Evolutionary conservation across 2,797 vertebrate species (phyloP).

Genomic region (Arrhamphus sclerolepis): DNA sequence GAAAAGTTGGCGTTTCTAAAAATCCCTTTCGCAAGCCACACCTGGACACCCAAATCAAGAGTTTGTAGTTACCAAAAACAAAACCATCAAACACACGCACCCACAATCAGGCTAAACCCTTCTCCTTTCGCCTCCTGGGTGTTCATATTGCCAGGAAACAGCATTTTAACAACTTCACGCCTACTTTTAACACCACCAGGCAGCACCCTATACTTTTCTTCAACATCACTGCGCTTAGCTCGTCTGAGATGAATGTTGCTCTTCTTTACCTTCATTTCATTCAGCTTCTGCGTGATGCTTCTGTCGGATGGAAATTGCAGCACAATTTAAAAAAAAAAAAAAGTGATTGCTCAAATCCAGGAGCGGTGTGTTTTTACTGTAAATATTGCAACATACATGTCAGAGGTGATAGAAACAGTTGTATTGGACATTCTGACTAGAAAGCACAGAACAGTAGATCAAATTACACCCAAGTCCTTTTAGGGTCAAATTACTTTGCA

Average conservation of each 20-base stretch:
- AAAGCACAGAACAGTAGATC: too few species aligned
- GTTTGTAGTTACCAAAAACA: slow-evolving; percentile 71
- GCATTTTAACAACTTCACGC: slow-evolving; percentile 51
- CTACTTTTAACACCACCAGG: slow-evolving; percentile 51
- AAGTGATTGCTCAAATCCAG: slow-evolving; percentile 9
- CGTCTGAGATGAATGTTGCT: slow-evolving; percentile 30
- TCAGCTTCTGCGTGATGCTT: slow-evolving; percentile 6
- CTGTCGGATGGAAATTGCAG: slow-evolving; percentile 11
- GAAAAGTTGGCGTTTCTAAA: slow-evolving; percentile 51
- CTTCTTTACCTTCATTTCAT: slow-evolving; percentile 28
- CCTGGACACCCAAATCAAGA: slow-evolving; percentile 63
- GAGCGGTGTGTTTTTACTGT: slow-evolving; percentile 8
- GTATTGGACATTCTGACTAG: too few species aligned
- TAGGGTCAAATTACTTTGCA: background rate
- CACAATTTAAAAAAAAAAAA: too few species aligned
- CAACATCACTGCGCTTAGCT: slow-evolving; percentile 20
- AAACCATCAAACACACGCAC: slow-evolving; percentile 17
- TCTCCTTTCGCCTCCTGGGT: slow-evolving; percentile 35
- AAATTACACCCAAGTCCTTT: background rate
- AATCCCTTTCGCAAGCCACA: slow-evolving; percentile 49
- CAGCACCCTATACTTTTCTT: slow-evolving; percentile 10
- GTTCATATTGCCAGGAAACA: slow-evolving; percentile 67
- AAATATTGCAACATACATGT: background rate
- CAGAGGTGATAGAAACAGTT: background rate
- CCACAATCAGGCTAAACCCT: background rate